Conservation (phyloP, 2,113 vertebrate species). For the Ammodytes dubius region DNA sequence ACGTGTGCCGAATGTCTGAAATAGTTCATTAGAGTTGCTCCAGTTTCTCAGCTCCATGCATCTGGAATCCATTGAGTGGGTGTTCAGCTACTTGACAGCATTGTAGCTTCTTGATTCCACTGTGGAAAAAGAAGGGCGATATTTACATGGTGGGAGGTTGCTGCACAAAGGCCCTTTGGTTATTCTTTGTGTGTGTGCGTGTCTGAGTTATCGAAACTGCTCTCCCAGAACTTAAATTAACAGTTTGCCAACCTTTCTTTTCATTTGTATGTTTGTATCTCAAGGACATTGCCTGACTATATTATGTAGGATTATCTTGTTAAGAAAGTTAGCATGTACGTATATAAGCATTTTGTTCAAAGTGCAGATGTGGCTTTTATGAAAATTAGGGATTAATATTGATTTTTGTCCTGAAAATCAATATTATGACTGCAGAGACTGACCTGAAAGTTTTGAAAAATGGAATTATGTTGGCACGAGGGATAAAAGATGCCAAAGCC, state of each 20-base stretch:
- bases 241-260: background rate
- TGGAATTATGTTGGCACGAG: no score
- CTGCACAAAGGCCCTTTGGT: constrained; percentile 41
- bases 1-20: constrained; percentile 53
- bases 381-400: background rate
- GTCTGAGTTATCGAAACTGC: background rate
- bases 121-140: background rate
- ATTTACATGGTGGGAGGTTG: constrained; percentile 57
- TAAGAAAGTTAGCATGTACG: background rate
- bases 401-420: background rate
- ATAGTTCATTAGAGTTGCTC: constrained; percentile 51
- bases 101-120: constrained; percentile 48
- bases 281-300: background rate
- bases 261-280: background rate
- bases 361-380: background rate
- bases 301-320: background rate
- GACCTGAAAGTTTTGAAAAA: background rate
- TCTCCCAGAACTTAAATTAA: background rate
- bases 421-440: no score
- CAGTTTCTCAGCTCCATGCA: constrained; percentile 63
- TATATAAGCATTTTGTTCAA: background rate
- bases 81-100: constrained; percentile 57
- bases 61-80: constrained; percentile 76
- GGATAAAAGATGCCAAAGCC: background rate
- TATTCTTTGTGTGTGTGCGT: constrained; percentile 28